Base-by-base conservation (phyloP, 2,113 vertebrate genomes). In the Lampris incognitus region DNA sequence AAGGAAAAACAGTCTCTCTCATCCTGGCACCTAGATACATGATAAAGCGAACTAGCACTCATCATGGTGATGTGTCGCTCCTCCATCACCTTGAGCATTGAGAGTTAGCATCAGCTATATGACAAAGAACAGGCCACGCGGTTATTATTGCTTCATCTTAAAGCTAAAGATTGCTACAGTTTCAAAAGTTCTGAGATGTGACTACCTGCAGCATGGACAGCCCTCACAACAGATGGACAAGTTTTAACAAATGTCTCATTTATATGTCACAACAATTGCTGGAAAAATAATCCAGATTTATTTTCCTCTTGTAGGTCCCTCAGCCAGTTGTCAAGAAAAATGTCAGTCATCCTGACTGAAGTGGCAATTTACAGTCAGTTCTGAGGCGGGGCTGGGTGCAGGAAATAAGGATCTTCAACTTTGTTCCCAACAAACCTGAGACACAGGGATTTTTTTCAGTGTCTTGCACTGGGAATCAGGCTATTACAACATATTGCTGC, bases 101-200 rank as follows among this genome's bases (percentile, higher is more conserved):
- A 58, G 39, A 68, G 79, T 56, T 50, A 69, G 37, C 56, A 36
- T 62, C 2, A 67, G 57, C 8, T 51, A 57, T 36, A 62, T 46
- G 7, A 59, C 36, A 74, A 65, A 78, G 9, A 65, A 62, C 38
- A 57, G 46, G 49, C 10, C 55, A 39, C 57, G 38, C 60, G 66
- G 50, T 67, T 59, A 38, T 59, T 59, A 59, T 59, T 59, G 57
- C 57, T 59, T 57, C 0, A 4, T 66, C 13, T 54, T 41, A 59
- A 59, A 59, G 57, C 37, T 59, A 36, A 58, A 38, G 46, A 54
- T 54, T 55, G 57, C 37, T 59, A 64, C 46, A 51, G 38, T 49
- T 51, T 51, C 8, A 48, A 51, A 59, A 59, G 64, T 51, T 37
- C 8, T 6, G 61, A 66, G 63, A 40, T 71, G 13, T 59, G 48